Conservation (phyloP, 2,797 vertebrate genomes). For the Etheostoma nigrum region DNA sequence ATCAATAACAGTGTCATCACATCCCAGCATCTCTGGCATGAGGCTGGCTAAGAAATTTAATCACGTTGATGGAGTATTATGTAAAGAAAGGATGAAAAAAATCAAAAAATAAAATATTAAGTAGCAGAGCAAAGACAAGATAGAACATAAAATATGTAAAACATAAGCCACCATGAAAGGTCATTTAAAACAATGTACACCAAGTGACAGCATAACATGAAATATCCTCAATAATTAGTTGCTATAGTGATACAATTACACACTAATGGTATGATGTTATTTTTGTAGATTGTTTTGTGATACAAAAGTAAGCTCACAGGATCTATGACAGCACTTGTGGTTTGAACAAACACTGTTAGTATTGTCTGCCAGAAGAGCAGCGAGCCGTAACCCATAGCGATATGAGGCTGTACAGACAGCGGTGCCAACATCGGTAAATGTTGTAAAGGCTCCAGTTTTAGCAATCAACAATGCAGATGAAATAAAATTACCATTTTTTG, state of each 20-base stretch:
- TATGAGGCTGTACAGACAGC: neutral
- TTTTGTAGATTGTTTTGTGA: neutral
- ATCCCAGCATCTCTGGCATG: neutral
- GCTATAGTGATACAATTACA: no score
- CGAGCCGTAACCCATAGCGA: neutral
- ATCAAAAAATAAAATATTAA: neutral
- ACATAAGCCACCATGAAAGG: no score
- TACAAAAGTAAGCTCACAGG: neutral
- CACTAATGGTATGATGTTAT: no score
- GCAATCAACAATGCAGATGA: conserved; percentile 4
- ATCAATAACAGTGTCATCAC: neutral
- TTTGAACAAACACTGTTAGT: neutral
- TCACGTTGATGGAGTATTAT: neutral
- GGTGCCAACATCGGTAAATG: neutral
- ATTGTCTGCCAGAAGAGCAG: neutral
- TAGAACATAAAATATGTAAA: no score
- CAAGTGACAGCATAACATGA: no score
- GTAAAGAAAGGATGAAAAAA: neutral
- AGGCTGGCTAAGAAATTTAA: neutral
- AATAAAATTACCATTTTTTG: neutral
- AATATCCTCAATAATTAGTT: no score
- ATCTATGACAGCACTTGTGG: neutral
- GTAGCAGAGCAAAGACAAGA: no score
- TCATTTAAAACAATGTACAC: no score
- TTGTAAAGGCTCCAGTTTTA: neutral